Evolutionary conservation across 2,888 invertebrate genomes (phyloP).

Genomic region (Pyrochroa serraticornis): DNA sequence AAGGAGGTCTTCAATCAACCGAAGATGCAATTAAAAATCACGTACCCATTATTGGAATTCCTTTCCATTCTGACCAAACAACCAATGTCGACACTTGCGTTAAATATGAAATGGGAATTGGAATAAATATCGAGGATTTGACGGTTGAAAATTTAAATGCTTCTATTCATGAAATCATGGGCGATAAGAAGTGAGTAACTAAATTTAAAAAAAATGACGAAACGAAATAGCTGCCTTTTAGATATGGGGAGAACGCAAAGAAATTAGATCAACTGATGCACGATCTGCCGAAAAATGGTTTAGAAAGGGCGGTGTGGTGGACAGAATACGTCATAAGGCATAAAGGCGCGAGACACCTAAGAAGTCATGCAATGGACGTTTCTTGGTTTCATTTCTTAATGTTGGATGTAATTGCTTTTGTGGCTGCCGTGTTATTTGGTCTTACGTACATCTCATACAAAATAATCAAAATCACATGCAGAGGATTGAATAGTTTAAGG

Average conservation of each 20-base stretch:
- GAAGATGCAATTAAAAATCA: slow-evolving; percentile 42
- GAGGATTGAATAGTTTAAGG: too few species aligned
- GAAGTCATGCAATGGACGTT: slow-evolving; percentile 34
- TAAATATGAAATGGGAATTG: slow-evolving; percentile 35
- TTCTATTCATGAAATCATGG: slow-evolving; percentile 39
- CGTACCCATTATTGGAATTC: slow-evolving; percentile 44
- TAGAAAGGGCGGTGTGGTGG: slow-evolving; percentile 45
- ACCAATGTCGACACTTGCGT: slow-evolving; percentile 39
- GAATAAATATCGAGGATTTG: slow-evolving; percentile 35
- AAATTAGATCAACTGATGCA: slow-evolving; percentile 33
- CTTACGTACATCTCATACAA: slow-evolving; percentile 6
- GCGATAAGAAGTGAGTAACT: slow-evolving; percentile 39
- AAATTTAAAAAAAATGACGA: not conserved
- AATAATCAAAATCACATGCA: slow-evolving; percentile 3
- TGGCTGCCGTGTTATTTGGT: slow-evolving; percentile 1
- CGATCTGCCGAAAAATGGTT: slow-evolving; percentile 39
- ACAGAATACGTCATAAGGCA: slow-evolving; percentile 46
- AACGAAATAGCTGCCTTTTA: slow-evolving; percentile 22
- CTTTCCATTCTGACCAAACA: slow-evolving; percentile 44
- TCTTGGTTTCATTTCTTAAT: slow-evolving; percentile 42
- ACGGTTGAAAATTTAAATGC: slow-evolving; percentile 39
- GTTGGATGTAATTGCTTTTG: slow-evolving; percentile 37
- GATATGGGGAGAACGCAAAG: slow-evolving; percentile 35
- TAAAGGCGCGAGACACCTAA: slow-evolving; percentile 42
- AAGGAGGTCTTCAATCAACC: slow-evolving; percentile 44